These are phyloP conservation scores for Araneus ventricosus DNA, from an alignment of 1,140 invertebrate genomes.

Conservation along the genomic window DNA sequence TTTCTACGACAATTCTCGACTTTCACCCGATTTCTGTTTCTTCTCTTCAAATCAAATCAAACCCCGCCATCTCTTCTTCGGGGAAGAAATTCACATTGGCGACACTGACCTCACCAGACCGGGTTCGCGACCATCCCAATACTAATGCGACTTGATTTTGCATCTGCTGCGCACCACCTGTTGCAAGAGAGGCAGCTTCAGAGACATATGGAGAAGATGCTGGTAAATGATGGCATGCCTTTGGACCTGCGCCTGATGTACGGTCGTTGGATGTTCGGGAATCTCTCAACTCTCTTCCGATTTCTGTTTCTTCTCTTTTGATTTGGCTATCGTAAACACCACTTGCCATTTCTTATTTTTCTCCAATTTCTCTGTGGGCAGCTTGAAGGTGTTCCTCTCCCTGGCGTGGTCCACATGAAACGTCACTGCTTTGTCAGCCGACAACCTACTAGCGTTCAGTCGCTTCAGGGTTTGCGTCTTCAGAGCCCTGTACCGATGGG, in stretches of 20 bases:
- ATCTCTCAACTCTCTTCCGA: not conserved
- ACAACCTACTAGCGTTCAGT: not conserved
- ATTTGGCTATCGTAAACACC: slow-evolving; percentile 87
- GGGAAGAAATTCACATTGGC: slow-evolving; percentile 67
- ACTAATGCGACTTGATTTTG: slow-evolving; percentile 46
- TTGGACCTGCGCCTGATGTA: not conserved
- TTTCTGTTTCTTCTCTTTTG: slow-evolving; percentile 8
- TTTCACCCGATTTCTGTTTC: no score
- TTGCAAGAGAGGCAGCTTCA: slow-evolving; percentile 59
- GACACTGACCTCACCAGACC: slow-evolving; percentile 57
- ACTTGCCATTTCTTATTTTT: slow-evolving; percentile 94
- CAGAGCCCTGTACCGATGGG: slow-evolving; percentile 20
- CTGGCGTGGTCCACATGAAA: slow-evolving; percentile 82
- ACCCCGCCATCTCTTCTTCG: slow-evolving; percentile 53
- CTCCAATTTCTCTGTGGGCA: slow-evolving; percentile 90
- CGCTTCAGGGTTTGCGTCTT: slow-evolving; percentile 65
- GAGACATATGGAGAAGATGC: not conserved
- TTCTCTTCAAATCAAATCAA: no score
- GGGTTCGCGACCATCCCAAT: slow-evolving; percentile 42
- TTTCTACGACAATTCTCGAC: no score
- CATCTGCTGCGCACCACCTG: slow-evolving; percentile 45
- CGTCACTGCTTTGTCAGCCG: slow-evolving; percentile 75
- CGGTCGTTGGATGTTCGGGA: not conserved
- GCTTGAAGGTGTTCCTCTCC: slow-evolving; percentile 90
- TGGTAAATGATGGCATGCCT: not conserved